Evolutionary conservation across 2,797 vertebrate species (phyloP).

Genomic region (Antennarius maculatus): DNA sequence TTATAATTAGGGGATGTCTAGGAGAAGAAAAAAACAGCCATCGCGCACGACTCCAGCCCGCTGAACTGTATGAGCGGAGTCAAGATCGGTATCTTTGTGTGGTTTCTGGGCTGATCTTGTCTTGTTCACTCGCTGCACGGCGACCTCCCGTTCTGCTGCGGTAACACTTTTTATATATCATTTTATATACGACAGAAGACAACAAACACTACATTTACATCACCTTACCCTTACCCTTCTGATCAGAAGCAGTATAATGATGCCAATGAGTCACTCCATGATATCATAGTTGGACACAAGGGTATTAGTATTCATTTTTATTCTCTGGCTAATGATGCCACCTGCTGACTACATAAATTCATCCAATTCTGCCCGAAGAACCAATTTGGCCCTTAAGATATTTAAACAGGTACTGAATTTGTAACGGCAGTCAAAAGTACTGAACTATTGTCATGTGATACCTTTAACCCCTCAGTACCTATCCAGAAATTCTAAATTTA

Average conservation of each 20-base stretch:
- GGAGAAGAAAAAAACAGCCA: conserved; percentile 27
- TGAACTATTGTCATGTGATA: conserved; percentile 66
- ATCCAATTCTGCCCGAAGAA: conserved; percentile 67
- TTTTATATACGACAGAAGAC: conserved; percentile 67
- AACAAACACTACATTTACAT: conserved; percentile 79
- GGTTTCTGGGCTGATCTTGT: conserved; percentile 64
- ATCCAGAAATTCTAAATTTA: conserved; percentile 48
- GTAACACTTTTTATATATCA: conserved; percentile 27
- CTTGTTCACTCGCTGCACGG: conserved; percentile 47
- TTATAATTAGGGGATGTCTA: conserved; percentile 47
- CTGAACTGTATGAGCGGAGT: conserved; percentile 24
- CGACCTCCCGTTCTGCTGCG: conserved; percentile 45
- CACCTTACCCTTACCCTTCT: conserved; percentile 68
- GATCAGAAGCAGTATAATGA: conserved; percentile 51
- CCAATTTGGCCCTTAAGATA: conserved; percentile 55
- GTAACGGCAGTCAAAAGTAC: conserved; percentile 50
- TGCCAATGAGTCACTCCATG: conserved; percentile 71
- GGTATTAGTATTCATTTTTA: conserved; percentile 83
- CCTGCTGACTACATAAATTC: conserved; percentile 87
- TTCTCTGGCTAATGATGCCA: conserved; percentile 88
- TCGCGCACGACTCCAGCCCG: conserved; percentile 24
- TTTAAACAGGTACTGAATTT: conserved; percentile 70
- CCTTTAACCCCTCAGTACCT: conserved; percentile 62
- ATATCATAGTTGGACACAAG: conserved; percentile 77
- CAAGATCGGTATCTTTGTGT: conserved; percentile 58